Evolutionary conservation across 2,888 invertebrate genomes (phyloP).

Genomic region (Cylindroiulus punctatus): DNA sequence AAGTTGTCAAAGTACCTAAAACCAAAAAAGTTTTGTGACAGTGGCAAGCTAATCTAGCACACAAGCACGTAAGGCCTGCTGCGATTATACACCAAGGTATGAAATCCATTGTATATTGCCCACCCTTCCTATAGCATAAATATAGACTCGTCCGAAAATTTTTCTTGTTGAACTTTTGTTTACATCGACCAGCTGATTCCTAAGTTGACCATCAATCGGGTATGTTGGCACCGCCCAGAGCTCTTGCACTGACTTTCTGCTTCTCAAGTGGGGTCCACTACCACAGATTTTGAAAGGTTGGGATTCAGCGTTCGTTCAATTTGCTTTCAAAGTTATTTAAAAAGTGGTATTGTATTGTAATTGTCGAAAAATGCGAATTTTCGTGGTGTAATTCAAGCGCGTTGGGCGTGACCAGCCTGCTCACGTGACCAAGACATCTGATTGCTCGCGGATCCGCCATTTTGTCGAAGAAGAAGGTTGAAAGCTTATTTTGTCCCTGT

Average conservation of each 20-base stretch:
- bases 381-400: not conserved
- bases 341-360: not conserved
- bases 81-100: no score
- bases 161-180: slow-evolving; percentile 54
- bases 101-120: not conserved
- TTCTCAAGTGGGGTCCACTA: not conserved
- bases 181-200: slow-evolving; percentile 57
- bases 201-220: slow-evolving; percentile 49
- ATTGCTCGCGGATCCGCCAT: not conserved
- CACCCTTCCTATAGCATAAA: not conserved
- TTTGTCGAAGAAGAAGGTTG: not conserved
- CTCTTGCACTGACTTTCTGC: not conserved
- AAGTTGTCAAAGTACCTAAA: no score
- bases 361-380: not conserved
- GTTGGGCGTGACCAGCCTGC: not conserved
- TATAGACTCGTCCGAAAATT: not conserved
- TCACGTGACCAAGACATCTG: slow-evolving; percentile 25
- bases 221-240: not conserved
- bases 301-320: not conserved
- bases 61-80: no score
- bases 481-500: not conserved
- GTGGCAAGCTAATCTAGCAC: no score
- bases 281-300: not conserved
- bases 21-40: no score
- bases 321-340: not conserved